Percentiles rank a stretch among this genome's conserved stretches.
Conservation (phyloP, 2,113 vertebrate genomes). For the Rhinolophus ferrumequinum region DNA sequence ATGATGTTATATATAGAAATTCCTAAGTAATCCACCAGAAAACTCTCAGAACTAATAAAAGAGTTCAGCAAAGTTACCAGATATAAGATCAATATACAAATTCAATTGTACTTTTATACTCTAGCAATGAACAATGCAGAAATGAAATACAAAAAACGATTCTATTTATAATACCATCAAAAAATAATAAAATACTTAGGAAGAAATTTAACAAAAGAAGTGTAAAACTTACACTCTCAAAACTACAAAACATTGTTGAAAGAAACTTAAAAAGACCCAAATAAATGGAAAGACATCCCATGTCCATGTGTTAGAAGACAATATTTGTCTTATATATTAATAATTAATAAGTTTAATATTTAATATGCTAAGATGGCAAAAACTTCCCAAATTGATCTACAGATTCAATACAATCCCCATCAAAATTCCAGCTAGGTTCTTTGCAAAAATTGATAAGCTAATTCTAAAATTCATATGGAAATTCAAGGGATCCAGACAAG, state of each 20-base stretch:
- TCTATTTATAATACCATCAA: neutral
- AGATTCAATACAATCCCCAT: neutral
- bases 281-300: neutral
- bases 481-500: neutral
- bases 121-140: neutral
- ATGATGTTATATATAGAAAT: neutral
- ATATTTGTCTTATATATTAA: neutral
- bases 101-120: neutral
- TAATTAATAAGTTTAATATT: neutral
- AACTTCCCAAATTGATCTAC: neutral
- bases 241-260: neutral
- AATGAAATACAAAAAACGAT: neutral
- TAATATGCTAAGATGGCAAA: neutral
- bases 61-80: neutral
- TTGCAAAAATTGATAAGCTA: neutral
- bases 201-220: neutral
- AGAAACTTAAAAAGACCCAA: neutral
- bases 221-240: neutral
- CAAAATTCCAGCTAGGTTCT: conserved; percentile 6
- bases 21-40: neutral
- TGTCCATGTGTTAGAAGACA: neutral
- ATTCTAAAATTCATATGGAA: neutral
- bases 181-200: neutral
- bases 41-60: neutral
- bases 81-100: neutral